Conservation (phyloP, 2,888 invertebrate genomes). For the Conomelus anceps region DNA sequence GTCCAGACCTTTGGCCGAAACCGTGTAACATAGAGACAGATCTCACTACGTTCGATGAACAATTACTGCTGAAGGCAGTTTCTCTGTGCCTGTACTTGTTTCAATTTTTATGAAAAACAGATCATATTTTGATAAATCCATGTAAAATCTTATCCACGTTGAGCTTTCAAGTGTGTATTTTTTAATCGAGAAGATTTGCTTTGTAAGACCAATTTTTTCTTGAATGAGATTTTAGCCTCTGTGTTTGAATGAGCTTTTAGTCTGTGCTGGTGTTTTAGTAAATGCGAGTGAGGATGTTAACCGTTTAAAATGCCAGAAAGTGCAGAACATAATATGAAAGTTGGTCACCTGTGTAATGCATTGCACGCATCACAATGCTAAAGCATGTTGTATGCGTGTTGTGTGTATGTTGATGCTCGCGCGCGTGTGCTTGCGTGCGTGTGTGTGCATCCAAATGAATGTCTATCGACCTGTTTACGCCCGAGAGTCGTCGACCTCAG, state of each 20-base stretch:
- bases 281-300: not conserved
- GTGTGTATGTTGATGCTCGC: not conserved
- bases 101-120: not conserved
- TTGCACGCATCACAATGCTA: not conserved
- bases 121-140: not conserved
- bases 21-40: too few species aligned
- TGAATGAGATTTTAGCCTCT: not conserved
- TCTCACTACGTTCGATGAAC: too few species aligned
- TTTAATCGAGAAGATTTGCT: not conserved
- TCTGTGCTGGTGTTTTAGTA: not conserved
- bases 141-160: not conserved
- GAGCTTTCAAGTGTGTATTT: not conserved
- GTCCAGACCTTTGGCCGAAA: too few species aligned
- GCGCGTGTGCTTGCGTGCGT: conserved; percentile 1
- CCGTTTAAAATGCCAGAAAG: not conserved
- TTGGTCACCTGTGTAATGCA: not conserved
- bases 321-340: not conserved
- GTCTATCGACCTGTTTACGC: not conserved
- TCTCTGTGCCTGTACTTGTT: too few species aligned
- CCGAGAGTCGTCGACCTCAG: not conserved
- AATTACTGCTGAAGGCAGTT: too few species aligned
- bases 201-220: not conserved
- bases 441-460: not conserved
- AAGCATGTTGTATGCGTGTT: not conserved
- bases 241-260: not conserved